A percentile compares a stretch with the other conserved stretches of the same genome.
Evolutionary conservation across 2,888 invertebrate species (phyloP).

Genomic region (Sarcophaga subvicina): DNA sequence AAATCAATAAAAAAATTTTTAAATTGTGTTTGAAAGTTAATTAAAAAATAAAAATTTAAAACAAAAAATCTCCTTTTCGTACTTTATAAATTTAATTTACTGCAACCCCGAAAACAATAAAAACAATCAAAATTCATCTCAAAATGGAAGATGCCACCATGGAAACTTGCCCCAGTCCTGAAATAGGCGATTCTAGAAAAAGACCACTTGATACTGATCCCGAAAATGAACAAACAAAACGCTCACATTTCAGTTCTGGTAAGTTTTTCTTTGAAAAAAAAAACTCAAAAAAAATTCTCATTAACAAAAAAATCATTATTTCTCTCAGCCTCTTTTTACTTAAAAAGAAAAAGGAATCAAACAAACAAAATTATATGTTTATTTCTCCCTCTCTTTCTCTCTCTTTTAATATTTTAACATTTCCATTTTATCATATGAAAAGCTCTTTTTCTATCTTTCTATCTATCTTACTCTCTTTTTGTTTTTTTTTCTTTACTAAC

Average conservation of each 20-base stretch:
- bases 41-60: neutral
- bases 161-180: slow-evolving; percentile 97
- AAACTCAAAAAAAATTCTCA: slow-evolving; percentile 80
- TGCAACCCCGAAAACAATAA: slow-evolving; percentile 22
- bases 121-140: slow-evolving; percentile 70
- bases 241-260: slow-evolving; percentile 96
- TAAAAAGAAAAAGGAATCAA: neutral
- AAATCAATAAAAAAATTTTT: neutral
- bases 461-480: neutral
- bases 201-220: slow-evolving; percentile 92
- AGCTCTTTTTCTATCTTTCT: slow-evolving; percentile 37
- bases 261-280: slow-evolving; percentile 81
- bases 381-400: no score
- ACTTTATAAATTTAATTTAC: slow-evolving; percentile 36
- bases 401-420: neutral
- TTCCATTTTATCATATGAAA: slow-evolving; percentile 43
- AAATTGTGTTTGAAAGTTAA: slow-evolving; percentile 41
- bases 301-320: slow-evolving; percentile 63
- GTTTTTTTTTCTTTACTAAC: neutral
- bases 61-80: slow-evolving; percentile 63
- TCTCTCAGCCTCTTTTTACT: neutral
- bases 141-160: slow-evolving; percentile 95
- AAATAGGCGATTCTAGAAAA: slow-evolving; percentile 94
- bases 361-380: neutral
- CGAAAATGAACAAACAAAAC: slow-evolving; percentile 94